Conservation (phyloP, 2,113 vertebrate genomes). For the Sterna hirundo region DNA sequence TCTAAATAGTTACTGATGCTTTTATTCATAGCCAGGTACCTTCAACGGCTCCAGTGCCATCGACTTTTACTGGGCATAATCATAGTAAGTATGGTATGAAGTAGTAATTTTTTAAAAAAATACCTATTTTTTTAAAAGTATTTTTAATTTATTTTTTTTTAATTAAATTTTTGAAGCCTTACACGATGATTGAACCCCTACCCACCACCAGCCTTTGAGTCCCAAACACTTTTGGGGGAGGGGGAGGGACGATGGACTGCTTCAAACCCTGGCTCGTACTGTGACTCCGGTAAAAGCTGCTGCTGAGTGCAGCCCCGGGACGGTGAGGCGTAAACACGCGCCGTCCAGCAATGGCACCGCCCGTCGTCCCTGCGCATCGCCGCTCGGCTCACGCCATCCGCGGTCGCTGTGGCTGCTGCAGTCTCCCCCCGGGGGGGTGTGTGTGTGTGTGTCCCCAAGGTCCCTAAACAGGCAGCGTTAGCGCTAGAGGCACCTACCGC, state of each 20-base stretch:
- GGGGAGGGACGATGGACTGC: too few relatives aligned
- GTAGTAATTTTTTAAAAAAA: fast-evolving
- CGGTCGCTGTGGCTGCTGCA: neutral
- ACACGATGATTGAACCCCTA: fast-evolving
- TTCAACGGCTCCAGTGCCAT: too few relatives aligned
- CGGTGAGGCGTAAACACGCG: fast-evolving
- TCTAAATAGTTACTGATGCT: neutral
- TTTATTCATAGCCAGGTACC: neutral
- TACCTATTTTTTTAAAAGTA: neutral
- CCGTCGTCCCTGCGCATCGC: fast-evolving
- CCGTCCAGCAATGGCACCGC: fast-evolving
- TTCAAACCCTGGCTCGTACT: too few relatives aligned
- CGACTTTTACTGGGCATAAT: neutral
- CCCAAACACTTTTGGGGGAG: neutral
- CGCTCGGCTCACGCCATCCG: fast-evolving
- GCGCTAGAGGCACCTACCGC: fast-evolving
- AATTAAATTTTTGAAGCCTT: neutral
- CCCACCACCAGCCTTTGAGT: neutral
- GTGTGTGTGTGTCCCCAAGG: neutral
- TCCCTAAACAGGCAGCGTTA: neutral
- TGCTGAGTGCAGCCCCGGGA: fast-evolving
- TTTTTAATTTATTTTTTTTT: neutral
- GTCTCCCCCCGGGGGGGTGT: neutral
- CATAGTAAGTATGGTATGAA: fast-evolving
- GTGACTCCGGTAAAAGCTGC: neutral